phyloP scores from a whole-genome alignment of 2,888 invertebrate species.

The Caenorhabditis doughertyi region DNA sequence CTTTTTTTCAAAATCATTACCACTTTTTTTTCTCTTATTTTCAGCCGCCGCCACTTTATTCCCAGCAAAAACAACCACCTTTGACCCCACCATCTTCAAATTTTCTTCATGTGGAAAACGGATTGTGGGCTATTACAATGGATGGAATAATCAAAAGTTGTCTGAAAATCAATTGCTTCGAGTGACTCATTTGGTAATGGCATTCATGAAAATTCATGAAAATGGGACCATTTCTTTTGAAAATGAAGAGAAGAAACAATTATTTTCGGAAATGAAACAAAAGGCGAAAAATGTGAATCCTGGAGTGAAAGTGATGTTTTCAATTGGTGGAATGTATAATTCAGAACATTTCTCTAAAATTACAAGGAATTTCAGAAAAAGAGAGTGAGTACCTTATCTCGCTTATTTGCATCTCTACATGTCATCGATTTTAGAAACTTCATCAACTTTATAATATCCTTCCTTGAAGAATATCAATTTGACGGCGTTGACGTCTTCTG shows the following conservation, averaged over 20 bases:
- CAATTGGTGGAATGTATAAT: constrained; percentile 19
- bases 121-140: constrained; percentile 17
- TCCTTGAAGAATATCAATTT: constrained; percentile 20
- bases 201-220: constrained; percentile 8
- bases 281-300: constrained; percentile 11
- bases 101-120: background rate
- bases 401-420: too few relatives aligned
- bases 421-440: background rate
- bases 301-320: constrained; percentile 13
- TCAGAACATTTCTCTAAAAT: constrained; percentile 6
- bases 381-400: constrained; percentile 7
- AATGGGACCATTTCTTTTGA: constrained; percentile 15
- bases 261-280: constrained; percentile 23
- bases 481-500: constrained; percentile 24
- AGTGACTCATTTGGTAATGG: constrained; percentile 4
- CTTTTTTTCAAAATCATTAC: too few relatives aligned
- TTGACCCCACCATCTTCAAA: background rate
- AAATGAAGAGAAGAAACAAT: background rate
- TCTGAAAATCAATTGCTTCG: background rate
- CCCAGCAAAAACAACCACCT: constrained; percentile 11
- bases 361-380: background rate
- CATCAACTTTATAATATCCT: constrained; percentile 4
- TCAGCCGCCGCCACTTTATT: constrained; percentile 10
- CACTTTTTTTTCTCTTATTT: background rate
- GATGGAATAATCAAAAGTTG: constrained; percentile 7